Conservation (phyloP, 2,113 vertebrate species). For the Climacteris rufus region DNA sequence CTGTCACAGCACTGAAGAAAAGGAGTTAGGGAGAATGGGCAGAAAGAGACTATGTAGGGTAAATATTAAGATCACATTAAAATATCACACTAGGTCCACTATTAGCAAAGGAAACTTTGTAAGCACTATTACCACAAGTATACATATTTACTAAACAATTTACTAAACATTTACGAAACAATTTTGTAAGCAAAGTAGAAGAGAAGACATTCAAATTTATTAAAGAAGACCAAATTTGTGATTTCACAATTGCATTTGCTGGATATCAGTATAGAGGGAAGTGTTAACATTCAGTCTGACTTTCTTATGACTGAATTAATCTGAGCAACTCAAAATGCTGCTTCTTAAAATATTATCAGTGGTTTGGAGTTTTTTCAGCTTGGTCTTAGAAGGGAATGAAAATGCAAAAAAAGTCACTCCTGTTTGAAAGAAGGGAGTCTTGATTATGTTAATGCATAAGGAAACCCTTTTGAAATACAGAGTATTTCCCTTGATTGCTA, state of each 20-base stretch:
- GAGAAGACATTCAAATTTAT: background rate
- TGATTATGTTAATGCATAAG: background rate
- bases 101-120: background rate
- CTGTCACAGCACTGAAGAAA: background rate
- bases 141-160: background rate
- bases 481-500: background rate
- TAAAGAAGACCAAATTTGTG: background rate
- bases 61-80: background rate
- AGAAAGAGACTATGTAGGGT: background rate
- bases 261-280: background rate
- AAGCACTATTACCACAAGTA: background rate
- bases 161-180: background rate
- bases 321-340: background rate
- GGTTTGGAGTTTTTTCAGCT: background rate
- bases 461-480: background rate
- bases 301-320: background rate
- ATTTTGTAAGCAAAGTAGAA: background rate
- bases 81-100: background rate
- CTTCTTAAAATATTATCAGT: background rate
- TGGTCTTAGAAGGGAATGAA: background rate
- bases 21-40: background rate
- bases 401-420: background rate
- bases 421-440: background rate
- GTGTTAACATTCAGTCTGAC: background rate
- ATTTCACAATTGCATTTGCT: background rate